Evolutionary conservation across 37 sponge, comb jelly and placozoan genomes (phyloP), one percentile per base, ranked within the genome.

Genomic region (Beroe ovata): DNA sequence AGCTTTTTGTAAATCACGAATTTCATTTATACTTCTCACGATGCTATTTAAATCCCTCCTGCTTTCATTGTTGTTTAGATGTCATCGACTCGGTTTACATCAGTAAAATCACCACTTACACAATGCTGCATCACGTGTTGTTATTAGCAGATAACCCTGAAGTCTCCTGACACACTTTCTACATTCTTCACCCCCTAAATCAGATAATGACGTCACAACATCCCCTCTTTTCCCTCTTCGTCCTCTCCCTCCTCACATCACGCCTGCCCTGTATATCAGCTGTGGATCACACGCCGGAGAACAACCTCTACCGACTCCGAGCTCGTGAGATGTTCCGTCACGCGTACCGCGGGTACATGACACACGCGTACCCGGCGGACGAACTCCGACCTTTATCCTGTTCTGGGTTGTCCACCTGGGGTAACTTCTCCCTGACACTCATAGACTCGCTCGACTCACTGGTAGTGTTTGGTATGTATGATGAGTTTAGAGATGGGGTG

Each of bases 251-350:
- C 4, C 8, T 66, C 11, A 47, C 54, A 47, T 47, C 54, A 29
- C 69, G 11, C 32, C 69, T 32, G 36, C 69, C 32, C 36, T 3
- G 18, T 30, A 11, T 30, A 34, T 18, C 34, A 14, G 29, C 69
- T 18, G 16, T 30, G 2, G 36, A 66, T 37, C 84, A 77, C 54
- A 77, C 84, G 1, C 2, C 41, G n/a, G 84, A 77, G 23, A 77
- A 77, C 54, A 16, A 14, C 19, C 36, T 32, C 8, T 77, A 77
- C 40, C 90, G 92, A 64, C 33, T 60, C 29, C 89, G 64, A 40
- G 93, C 92, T 11, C n/a, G 37, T 59, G 93, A 91, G 41, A 93
- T 94, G 92, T 94, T 94, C 91, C 66, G 91, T 11, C 95, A 94
- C 77, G 93, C 91, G 8, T 94, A 92, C 64, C 88, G 91, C 72